Conservation (phyloP, 2,113 vertebrate genomes). For the Poicephalus gulielmi region DNA sequence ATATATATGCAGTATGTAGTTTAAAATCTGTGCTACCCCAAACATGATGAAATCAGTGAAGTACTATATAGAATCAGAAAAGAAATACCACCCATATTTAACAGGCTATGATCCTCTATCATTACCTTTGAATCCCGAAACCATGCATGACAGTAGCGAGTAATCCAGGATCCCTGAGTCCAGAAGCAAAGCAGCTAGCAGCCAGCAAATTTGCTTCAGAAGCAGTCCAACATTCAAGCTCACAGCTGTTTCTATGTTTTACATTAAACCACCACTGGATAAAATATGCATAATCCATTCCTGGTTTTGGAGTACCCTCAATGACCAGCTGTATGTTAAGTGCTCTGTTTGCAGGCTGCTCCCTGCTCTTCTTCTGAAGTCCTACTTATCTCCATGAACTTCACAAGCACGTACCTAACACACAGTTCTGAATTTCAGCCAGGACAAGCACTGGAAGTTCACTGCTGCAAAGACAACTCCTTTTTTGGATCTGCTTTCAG, state of each 20-base stretch:
- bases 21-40: neutral
- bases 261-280: neutral
- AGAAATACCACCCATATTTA: neutral
- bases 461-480: conserved; percentile 51
- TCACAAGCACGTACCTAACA: neutral
- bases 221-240: neutral
- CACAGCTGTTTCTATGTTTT: neutral
- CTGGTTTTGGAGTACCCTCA: neutral
- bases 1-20: neutral
- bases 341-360: neutral
- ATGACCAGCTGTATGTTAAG: neutral
- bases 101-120: neutral
- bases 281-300: neutral
- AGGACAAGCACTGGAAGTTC: conserved; percentile 4
- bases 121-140: neutral
- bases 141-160: accelerated
- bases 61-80: neutral
- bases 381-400: neutral
- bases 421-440: neutral
- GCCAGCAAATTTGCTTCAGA: neutral
- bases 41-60: neutral
- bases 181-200: neutral
- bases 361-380: neutral
- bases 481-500: conserved; percentile 62
- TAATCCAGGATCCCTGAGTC: neutral